A percentile compares a stretch with the other conserved stretches of the same genome.
Evolutionary conservation across 1,140 invertebrate species (phyloP).

Genomic region (Pogonomyrmex californicus): DNA sequence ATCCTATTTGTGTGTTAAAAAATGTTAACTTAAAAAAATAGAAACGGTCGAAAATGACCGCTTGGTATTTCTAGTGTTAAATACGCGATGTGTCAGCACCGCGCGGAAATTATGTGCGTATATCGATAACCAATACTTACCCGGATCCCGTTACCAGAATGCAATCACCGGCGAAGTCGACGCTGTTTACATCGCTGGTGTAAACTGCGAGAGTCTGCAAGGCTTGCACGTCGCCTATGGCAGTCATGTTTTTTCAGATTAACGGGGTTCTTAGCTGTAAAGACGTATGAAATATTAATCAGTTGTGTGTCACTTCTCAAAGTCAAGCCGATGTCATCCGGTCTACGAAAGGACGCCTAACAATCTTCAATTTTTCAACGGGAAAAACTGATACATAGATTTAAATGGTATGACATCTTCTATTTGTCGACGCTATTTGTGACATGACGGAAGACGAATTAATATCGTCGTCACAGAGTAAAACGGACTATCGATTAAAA

Average conservation of each 20-base stretch:
- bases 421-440: not conserved
- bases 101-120: slow-evolving; percentile 2
- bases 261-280: slow-evolving; percentile 61
- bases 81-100: not conserved
- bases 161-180: slow-evolving; percentile 89
- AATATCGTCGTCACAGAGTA: not conserved
- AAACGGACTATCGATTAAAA: slow-evolving; percentile 3
- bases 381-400: not conserved
- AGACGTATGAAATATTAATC: slow-evolving; percentile 41
- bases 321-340: not conserved
- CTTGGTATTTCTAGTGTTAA: too few species aligned
- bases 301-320: slow-evolving; percentile 12
- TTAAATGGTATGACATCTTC: not conserved
- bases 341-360: not conserved
- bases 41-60: too few species aligned
- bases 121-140: slow-evolving; percentile 83
- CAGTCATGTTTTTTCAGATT: slow-evolving; percentile 54
- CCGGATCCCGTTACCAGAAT: slow-evolving; percentile 89
- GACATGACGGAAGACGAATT: not conserved
- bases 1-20: too few species aligned
- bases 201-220: slow-evolving; percentile 88
- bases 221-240: slow-evolving; percentile 80
- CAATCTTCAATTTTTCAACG: not conserved
- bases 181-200: slow-evolving; percentile 90
- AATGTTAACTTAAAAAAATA: too few species aligned